Percentiles rank a stretch among this genome's conserved stretches.
These are phyloP conservation scores for Pseudochromis fuscus DNA, from an alignment of 2,797 vertebrate genomes.

Conservation along the genomic window DNA sequence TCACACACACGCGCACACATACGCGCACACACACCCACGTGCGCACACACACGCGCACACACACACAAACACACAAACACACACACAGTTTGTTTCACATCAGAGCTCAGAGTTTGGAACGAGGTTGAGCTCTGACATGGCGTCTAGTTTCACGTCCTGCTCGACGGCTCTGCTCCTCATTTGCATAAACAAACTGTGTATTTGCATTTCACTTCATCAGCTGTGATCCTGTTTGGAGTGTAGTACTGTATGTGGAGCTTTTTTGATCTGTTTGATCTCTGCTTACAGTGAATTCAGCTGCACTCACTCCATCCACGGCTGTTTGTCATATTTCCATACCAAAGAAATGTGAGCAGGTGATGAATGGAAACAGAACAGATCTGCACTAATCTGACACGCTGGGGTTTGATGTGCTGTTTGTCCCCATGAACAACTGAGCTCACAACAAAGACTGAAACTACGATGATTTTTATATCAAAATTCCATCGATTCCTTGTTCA, in stretches of 20 bases:
- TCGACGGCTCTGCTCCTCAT: slow-evolving; percentile 54
- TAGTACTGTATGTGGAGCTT: slow-evolving; percentile 26
- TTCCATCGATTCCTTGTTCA: background rate
- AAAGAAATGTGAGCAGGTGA: slow-evolving; percentile 47
- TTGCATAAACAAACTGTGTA: slow-evolving; percentile 68
- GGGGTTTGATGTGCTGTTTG: slow-evolving; percentile 34
- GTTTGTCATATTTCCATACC: slow-evolving; percentile 49
- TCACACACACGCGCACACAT: slow-evolving; percentile 32
- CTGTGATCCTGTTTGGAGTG: slow-evolving; percentile 53
- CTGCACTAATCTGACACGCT: slow-evolving; percentile 33
- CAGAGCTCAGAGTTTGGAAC: slow-evolving; percentile 45
- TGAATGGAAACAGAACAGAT: slow-evolving; percentile 32
- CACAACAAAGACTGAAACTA: slow-evolving; percentile 30
- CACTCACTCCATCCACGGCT: slow-evolving; percentile 17
- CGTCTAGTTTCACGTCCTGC: slow-evolving; percentile 47
- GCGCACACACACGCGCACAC: slow-evolving; percentile 29
- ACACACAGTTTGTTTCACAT: slow-evolving; percentile 35
- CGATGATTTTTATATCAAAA: slow-evolving; percentile 2
- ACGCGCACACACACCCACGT: slow-evolving; percentile 26
- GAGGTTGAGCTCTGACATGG: slow-evolving; percentile 44
- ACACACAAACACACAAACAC: slow-evolving; percentile 28
- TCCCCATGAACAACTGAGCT: slow-evolving; percentile 33
- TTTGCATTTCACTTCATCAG: slow-evolving; percentile 69
- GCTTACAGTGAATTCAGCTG: slow-evolving; percentile 29
- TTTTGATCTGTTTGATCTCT: slow-evolving; percentile 48